phyloP scores from a whole-genome alignment of 2,113 vertebrate species.

The Monarcha castaneiventris region DNA sequence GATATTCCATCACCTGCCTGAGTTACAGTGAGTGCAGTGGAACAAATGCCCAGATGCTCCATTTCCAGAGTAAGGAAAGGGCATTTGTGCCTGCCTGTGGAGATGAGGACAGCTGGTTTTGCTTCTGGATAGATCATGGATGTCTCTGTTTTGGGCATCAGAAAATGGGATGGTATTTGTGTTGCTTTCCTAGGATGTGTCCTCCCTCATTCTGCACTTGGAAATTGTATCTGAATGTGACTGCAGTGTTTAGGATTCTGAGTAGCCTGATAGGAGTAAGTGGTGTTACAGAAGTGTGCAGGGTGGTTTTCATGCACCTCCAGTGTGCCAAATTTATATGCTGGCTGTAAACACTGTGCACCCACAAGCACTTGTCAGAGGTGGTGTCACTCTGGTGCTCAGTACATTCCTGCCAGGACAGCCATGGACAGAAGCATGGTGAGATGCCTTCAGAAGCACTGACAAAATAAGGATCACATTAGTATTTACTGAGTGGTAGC shows the following conservation, averaged over 20 bases:
- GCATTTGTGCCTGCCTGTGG: neutral
- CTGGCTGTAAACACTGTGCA: neutral
- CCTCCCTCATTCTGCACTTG: neutral
- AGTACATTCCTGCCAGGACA: neutral
- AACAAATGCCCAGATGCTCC: neutral
- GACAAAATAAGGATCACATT: neutral
- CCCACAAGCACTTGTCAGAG: neutral
- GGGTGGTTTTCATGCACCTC: neutral
- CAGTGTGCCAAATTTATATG: neutral
- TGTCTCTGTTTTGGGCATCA: neutral
- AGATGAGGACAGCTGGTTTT: neutral
- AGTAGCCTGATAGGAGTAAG: neutral
- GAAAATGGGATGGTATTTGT: neutral
- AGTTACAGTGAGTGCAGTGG: neutral
- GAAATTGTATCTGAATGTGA: neutral
- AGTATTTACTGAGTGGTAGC: neutral
- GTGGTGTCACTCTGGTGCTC: neutral
- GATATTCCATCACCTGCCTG: neutral
- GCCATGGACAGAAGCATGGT: neutral
- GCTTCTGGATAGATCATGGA: neutral
- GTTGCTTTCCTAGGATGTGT: neutral
- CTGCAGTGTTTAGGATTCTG: neutral
- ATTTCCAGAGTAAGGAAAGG: neutral
- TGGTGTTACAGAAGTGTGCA: neutral
- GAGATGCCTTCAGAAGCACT: fast-evolving